Evolutionary conservation across 1,140 invertebrate species (phyloP), one percentile per base, ranked within the genome.

Genomic region (Galleria mellonella): DNA sequence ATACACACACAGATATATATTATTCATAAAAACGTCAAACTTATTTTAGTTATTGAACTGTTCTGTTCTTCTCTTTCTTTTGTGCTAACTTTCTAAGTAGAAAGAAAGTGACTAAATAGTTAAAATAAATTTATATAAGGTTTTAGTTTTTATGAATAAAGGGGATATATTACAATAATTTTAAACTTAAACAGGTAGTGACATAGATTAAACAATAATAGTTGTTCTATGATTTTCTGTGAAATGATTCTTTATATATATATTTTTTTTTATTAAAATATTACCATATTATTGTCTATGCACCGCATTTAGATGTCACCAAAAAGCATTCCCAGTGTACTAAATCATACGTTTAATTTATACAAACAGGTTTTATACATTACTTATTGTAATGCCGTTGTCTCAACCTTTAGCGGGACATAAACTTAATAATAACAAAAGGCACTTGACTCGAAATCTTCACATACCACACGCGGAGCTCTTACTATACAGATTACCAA

Each of bases 391-490:
- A 49, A 42, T 42, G 12, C 43, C 43, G 55, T 55, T 57, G 51
- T 64, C 56, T 64, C 63, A 69, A 69, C 69, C 69, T 70, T 67
- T 62, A 57, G 51, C 56, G 63, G 62, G 47, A 63, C 68, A 64
- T 67, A 68, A 72, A 74, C 50, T 60, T 55, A 42, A 32, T 40
- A 51, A 62, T 64, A 60, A 72, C 65, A 67, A 73, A 58, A 58
- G 48, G 33, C 72, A 81, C 73, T 81, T 81, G 73, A 81, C 76
- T 71, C 48, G 46, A 51, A 61, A 62, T 60, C 49, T 60, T 50
- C 48, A 47, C 46, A 43, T 46, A 66, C 61, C 60, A 64, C 63
- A 68, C 59, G 55, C 36, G 53, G 59, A 50, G 50, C 40, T 32
- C 33, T 42, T 27, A 23, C n/a, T 36, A 23, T 23, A 27, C 46